A percentile compares a stretch with the other conserved stretches of the same genome.
Conservation (phyloP, 2,113 vertebrate species). For the Oreamnos americanus region DNA sequence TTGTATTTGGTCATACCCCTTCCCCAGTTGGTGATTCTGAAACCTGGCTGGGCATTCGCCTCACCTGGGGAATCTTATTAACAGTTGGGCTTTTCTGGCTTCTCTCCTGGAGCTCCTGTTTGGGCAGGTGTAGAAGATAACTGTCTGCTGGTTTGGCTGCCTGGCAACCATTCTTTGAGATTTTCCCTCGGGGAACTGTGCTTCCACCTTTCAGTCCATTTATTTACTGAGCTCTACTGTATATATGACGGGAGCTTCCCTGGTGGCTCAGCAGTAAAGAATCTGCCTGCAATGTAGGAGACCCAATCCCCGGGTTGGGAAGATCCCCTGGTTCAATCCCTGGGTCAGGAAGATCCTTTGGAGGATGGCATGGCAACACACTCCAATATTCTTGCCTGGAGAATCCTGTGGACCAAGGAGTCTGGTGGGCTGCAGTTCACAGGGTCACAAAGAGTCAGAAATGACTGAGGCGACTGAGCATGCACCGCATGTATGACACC, state of each 20-base stretch:
- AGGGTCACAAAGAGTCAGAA: neutral
- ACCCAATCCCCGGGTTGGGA: neutral
- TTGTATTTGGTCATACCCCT: neutral
- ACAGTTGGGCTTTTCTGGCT: neutral
- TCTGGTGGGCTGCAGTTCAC: neutral
- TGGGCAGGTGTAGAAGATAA: neutral
- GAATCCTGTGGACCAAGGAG: neutral
- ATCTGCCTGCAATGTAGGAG: neutral
- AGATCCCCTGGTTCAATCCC: neutral
- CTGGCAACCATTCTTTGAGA: neutral
- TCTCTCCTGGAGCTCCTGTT: neutral
- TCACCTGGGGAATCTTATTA: neutral
- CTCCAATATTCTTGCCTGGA: neutral
- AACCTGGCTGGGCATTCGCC: neutral
- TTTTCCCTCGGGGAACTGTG: neutral
- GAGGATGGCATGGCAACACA: neutral
- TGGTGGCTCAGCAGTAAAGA: neutral
- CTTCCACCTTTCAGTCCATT: neutral
- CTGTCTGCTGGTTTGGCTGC: neutral
- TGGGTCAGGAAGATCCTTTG: neutral
- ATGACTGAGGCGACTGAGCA: neutral
- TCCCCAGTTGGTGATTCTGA: neutral
- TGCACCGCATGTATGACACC: neutral
- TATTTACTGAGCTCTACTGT: neutral
- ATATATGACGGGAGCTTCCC: neutral